Conservation (phyloP, 2,888 invertebrate genomes). For the Phyllotreta cruciferae region DNA sequence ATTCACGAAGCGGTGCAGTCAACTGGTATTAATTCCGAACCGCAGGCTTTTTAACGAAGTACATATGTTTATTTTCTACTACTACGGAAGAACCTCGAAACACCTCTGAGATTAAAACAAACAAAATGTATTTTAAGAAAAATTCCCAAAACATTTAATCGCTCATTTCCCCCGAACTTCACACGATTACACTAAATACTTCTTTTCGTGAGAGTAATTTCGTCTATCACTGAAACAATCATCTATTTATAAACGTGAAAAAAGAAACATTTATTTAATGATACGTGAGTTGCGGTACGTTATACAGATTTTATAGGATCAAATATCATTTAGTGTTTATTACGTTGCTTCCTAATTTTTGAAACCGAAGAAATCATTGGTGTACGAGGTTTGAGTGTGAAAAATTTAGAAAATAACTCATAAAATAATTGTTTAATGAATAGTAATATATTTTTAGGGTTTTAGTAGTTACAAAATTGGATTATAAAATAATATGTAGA, state of each 20-base stretch:
- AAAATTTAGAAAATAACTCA: no score
- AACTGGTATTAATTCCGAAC: no score
- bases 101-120: conserved; percentile 35
- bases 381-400: no score
- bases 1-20: no score
- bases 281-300: conserved; percentile 22
- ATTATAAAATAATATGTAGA: no score
- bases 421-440: no score
- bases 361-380: not conserved
- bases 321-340: conserved; percentile 13
- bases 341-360: conserved; percentile 12
- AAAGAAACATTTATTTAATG: conserved; percentile 22
- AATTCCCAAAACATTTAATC: conserved; percentile 28
- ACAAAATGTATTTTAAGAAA: conserved; percentile 42
- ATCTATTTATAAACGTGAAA: conserved; percentile 23
- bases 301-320: conserved; percentile 27
- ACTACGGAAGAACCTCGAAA: not conserved
- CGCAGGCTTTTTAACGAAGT: not conserved
- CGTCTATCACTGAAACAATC: conserved; percentile 28
- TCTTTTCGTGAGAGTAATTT: conserved; percentile 30
- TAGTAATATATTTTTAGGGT: no score
- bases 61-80: conserved; percentile 2
- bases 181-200: conserved; percentile 36
- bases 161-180: conserved; percentile 35
- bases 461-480: no score